Evolutionary conservation across 2,888 invertebrate genomes (phyloP).

Genomic region (Agonopterix heracliana): DNA sequence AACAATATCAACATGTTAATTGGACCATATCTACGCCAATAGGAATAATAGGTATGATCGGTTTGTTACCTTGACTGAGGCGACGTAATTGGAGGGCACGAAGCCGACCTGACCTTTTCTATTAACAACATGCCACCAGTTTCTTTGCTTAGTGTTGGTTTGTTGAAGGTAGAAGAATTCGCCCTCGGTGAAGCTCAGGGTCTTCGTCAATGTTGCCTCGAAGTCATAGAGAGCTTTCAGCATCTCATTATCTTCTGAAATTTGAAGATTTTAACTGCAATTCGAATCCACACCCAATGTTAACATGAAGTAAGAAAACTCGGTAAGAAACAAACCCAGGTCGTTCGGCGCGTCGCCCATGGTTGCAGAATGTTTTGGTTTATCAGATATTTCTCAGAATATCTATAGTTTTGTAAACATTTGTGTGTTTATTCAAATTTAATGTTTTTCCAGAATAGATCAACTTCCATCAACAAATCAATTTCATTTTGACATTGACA

Average conservation of each 20-base stretch:
- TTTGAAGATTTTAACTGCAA: conserved; percentile 2
- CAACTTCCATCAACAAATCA: conserved; percentile 19
- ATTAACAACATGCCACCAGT: conserved; percentile 94
- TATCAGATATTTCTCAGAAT: conserved; percentile 5
- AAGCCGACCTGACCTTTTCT: conserved; percentile 88
- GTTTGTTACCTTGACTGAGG: conserved; percentile 81
- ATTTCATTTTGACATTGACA: conserved; percentile 10
- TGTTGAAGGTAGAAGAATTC: conserved; percentile 89
- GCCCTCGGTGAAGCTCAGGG: conserved; percentile 86
- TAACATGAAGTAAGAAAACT: neutral
- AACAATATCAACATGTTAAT: too few relatives aligned
- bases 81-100: conserved; percentile 91
- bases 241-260: conserved; percentile 85
- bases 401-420: conserved; percentile 1
- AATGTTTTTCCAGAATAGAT: conserved; percentile 8
- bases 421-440: conserved; percentile 7
- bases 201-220: conserved; percentile 88
- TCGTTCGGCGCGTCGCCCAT: conserved; percentile 47
- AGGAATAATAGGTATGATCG: conserved; percentile 8
- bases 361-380: conserved; percentile 11
- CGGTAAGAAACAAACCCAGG: conserved; percentile 20
- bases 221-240: conserved; percentile 89
- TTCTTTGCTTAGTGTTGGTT: conserved; percentile 85
- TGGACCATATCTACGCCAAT: neutral
- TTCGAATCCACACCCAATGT: conserved; percentile 19